Base-by-base conservation (phyloP, 2,888 invertebrate species). In the Julus scandinavius region DNA sequence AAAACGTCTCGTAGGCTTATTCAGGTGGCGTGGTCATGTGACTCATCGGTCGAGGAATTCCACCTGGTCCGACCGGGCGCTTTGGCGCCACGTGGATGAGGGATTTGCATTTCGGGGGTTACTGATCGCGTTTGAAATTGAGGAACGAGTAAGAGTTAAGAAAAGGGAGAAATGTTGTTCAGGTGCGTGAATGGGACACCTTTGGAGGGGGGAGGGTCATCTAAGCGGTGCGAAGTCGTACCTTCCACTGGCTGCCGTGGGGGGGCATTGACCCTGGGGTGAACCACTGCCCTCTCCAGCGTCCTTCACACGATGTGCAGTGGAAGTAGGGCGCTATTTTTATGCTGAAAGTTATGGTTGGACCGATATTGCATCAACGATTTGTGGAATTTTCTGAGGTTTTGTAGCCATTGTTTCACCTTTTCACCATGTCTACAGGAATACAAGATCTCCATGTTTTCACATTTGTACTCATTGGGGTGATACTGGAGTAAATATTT, bases 281-380 rank as follows among this genome's bases (percentile, higher is more conserved):
- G 84, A 84, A 84, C 84, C 84, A 84, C 41, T 84, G 84, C 84
- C 84, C 84, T 84, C 41, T 84, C 84, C 41, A 84, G 40, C 84
- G 84, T 40, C 84, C 84, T 84, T 84, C 84, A 84, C 84, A 84
- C 20, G 7, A 49, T 6, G 49, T 13, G 17, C n/a, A 17, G n/a
- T 63, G 58, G 58, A 63, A 63, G 58, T 63, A 63, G 58, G 58
- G 58, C 58, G 58, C 17, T 63, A n/a, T n/a, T 63, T 63, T n/a
- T 63, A 17, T 63, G n/a, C 58, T n/a, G n/a, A 63, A 63, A 45
- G 45, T 45, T 0, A 45, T 45, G 45, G 45, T 45, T 45, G 45
- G 5, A 45, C 45, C 7, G 45, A 45, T 7, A 45, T 45, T 45
- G 45, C 45, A 45, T 45, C 45, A 45, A 0, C 45, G 7, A 45